Evolutionary conservation across 1,140 invertebrate species (phyloP), one percentile per base, ranked within the genome.

Genomic region (Bombus superbus): DNA sequence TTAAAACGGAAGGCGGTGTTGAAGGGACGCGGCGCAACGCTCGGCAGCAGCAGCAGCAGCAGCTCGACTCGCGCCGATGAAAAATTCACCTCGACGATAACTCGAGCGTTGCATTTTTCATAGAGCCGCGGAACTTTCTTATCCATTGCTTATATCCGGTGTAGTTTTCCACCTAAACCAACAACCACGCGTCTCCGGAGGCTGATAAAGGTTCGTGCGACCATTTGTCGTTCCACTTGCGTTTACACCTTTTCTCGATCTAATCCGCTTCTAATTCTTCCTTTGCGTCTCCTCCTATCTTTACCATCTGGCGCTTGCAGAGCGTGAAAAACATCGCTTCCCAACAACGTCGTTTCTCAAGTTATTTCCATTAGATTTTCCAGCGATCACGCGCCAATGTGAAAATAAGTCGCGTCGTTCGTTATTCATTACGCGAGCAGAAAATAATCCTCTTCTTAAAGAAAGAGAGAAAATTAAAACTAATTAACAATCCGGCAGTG

Each of bases 81-180:
- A 95, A 95, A 95, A 94, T 95, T 94, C 93, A 95, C 91, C 87
- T 88, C 91, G 89, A 90, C 93, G 93, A 94, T 94, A 94, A 94
- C 93, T 93, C 90, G 92, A 86, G 90, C 92, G 91, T 92, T 94
- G 94, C 93, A 95, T 95, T 94, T 95, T 95, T 95, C 94, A 95
- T 94, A 92, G 88, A 87, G 78, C 83, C 91, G 86, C 92, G 90
- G 92, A 93, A 94, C 93, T 94, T 94, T 94, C 92, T 94, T 94
- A 94, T 94, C 93, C 92, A 92, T 90, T 92, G 90, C 93, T 94
- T 93, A 92, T 94, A 94, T 94, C 93, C 92, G 91, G 90, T 92
- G 92, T 94, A 93, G 92, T 94, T 94, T 91, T 89, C 91, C 88
- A 86, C 87, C 85, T 86, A 85, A 90, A 92, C 91, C 90, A 87